Base-by-base conservation (phyloP, 1,140 invertebrate genomes). In the Rhyacophila brunnea region DNA sequence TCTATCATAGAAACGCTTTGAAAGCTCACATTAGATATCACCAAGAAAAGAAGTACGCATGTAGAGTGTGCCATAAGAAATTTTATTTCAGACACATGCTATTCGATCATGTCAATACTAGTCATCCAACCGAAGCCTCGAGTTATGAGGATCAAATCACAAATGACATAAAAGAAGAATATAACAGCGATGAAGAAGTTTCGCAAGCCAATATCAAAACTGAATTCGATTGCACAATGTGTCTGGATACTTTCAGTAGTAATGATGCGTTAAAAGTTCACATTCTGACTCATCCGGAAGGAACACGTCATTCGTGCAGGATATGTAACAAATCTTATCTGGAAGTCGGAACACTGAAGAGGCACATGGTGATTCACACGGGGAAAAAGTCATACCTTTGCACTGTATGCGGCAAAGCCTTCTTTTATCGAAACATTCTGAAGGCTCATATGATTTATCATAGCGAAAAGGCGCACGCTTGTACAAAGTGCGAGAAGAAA, bases 361-460 rank as follows among this genome's bases (percentile, higher is more conserved):
- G 63, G 10, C 63, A 65, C 40, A 35, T 46, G 13, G 42, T 58
- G 2, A 17, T 55, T 11, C 63, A 65, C 58, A 61, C 58, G 0
- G 63, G 58, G 0, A 61, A 61, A 32, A 65, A 61, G 14, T 43
- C 58, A 7, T 57, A 60, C 44, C 23, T 65, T 1, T 65, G 63
- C 45, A 45, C 63, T 0, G 45, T 65, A 14, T 65, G 63, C 36
- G 63, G 63, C 0, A 61, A 60, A 35, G 35, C 50, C 1, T 65
- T 65, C 32, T 65, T 54, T 32, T 65, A 49, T 23, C 44, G 40
- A 20, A 60, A 65, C 40, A 51, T 58, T 0, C 34, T 65, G 14
- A 58, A 58, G 28, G 35, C 63, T 13, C 63, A 65, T 14, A 65
- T 65, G 58, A 32, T 65, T 9, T 65, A 58, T 36, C 63, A 65